Conservation (phyloP, 2,797 vertebrate species). For the Hyperoplus lanceolatus region DNA sequence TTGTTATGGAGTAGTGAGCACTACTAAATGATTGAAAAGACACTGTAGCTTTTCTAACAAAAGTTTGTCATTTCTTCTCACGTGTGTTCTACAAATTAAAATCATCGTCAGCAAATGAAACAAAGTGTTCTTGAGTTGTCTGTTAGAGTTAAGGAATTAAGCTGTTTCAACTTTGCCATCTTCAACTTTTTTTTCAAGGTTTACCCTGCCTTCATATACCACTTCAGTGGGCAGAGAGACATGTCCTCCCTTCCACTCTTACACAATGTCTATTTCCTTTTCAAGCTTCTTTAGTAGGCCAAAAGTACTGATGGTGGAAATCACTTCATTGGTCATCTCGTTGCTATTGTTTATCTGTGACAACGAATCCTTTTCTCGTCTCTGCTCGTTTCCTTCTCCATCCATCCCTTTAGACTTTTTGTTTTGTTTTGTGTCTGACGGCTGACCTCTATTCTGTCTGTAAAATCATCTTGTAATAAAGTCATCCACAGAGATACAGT, state of each 20-base stretch:
- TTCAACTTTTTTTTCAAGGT: not conserved
- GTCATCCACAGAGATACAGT: constrained; percentile 37
- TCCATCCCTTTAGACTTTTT: constrained; percentile 15
- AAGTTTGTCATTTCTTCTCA: not conserved
- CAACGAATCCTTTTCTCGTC: constrained; percentile 6
- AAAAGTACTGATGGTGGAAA: constrained; percentile 8
- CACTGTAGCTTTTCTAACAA: not conserved
- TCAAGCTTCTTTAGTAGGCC: not conserved
- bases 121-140: not conserved
- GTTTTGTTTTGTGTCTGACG: constrained; percentile 13
- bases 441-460: constrained; percentile 26
- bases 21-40: not conserved
- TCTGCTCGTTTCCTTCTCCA: not conserved
- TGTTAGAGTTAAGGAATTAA: not conserved
- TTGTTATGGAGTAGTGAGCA: not conserved
- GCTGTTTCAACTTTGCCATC: too few species aligned
- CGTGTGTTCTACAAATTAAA: not conserved
- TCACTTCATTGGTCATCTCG: constrained; percentile 29
- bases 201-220: not conserved
- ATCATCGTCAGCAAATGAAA: not conserved
- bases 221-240: not conserved
- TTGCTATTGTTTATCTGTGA: constrained; percentile 16
- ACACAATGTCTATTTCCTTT: constrained; percentile 11
- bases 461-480: constrained; percentile 45
- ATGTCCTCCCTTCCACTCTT: not conserved